Percentiles rank a stretch among this genome's conserved stretches.
Conservation (phyloP, 2,888 invertebrate species). For the Tetranychus truncatus region DNA sequence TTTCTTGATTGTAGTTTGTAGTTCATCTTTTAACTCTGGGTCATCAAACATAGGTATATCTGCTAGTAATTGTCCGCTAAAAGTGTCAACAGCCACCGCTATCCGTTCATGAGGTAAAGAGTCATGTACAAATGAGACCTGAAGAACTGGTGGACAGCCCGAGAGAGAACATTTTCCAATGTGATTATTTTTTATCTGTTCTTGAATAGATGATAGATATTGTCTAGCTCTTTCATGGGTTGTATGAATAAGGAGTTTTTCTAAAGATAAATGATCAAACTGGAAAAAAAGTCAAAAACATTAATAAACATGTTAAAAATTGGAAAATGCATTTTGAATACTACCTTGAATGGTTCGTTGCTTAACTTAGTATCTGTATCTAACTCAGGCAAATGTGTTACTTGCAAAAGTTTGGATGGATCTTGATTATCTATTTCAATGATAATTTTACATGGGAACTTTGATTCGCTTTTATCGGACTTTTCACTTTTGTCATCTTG, state of each 20-base stretch:
- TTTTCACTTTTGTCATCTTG: conserved; percentile 7
- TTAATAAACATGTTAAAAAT: not conserved
- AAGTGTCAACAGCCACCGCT: conserved; percentile 78
- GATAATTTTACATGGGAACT: conserved; percentile 49
- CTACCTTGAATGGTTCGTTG: conserved; percentile 49
- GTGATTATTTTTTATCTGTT: conserved; percentile 39
- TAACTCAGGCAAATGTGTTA: conserved; percentile 38
- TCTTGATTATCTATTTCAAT: conserved; percentile 70
- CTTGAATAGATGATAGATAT: conserved; percentile 59
- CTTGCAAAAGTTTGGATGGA: conserved; percentile 49
- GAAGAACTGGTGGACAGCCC: conserved; percentile 80
- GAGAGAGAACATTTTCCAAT: conserved; percentile 50
- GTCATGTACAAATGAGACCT: conserved; percentile 69
- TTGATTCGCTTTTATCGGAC: not conserved
- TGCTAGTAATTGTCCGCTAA: conserved; percentile 73
- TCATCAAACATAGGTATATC: conserved; percentile 64
- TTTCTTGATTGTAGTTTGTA: conserved; percentile 56
- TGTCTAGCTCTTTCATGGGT: conserved; percentile 78
- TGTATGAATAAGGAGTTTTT: conserved; percentile 77
- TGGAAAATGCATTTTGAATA: not conserved
- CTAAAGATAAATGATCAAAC: conserved; percentile 82
- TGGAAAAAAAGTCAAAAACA: not conserved
- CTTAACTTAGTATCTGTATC: conserved; percentile 38
- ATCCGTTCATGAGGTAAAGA: conserved; percentile 79
- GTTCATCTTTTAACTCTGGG: conserved; percentile 51